Conservation (phyloP, 2,113 vertebrate genomes). For the Campylomormyrus tamandua region DNA sequence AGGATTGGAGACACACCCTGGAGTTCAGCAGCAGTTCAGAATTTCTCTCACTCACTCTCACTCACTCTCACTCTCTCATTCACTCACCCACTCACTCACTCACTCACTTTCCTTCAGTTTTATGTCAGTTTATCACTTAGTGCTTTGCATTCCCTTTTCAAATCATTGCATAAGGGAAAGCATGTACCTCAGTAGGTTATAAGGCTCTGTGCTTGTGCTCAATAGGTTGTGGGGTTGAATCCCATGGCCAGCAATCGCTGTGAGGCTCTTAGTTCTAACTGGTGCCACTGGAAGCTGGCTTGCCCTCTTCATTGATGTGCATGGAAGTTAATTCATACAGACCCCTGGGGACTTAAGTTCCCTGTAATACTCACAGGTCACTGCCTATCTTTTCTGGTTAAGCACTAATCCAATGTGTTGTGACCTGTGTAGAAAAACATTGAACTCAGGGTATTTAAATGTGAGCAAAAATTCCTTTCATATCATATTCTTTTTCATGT, state of each 20-base stretch:
- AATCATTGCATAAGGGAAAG: not conserved
- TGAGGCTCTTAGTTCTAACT: not conserved
- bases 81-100: no score
- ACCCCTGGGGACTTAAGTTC: not conserved
- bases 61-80: not conserved
- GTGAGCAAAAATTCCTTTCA: not conserved
- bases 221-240: not conserved
- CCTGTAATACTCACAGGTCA: not conserved
- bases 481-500: not conserved
- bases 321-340: not conserved
- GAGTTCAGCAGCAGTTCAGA: slow-evolving; percentile 18
- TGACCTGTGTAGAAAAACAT: not conserved
- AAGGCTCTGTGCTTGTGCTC: not conserved
- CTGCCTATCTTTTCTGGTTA: not conserved
- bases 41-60: not conserved
- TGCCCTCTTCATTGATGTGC: not conserved
- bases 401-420: not conserved
- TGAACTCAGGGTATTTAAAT: not conserved
- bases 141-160: not conserved
- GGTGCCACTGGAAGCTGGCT: not conserved
- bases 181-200: not conserved
- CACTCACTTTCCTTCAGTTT: not conserved
- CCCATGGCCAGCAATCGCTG: not conserved
- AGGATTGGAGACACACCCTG: slow-evolving; percentile 1
- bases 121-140: not conserved